A percentile compares a stretch with the other conserved stretches of the same genome.
Evolutionary conservation across 2,113 vertebrate genomes (phyloP).

Genomic region (Callorhinus ursinus): DNA sequence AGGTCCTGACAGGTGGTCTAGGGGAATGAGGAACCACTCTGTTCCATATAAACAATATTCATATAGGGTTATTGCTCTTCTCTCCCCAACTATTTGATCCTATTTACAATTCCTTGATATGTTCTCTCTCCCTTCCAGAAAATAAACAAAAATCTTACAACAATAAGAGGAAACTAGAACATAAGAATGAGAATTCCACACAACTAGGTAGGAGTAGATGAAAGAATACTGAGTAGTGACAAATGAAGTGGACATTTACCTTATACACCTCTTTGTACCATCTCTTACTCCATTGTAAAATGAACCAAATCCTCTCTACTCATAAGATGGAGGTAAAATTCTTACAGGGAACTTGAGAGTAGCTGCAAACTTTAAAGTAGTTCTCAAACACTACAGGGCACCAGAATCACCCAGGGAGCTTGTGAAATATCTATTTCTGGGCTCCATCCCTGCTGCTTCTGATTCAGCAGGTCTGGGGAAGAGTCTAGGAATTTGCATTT

Average conservation of each 20-base stretch:
- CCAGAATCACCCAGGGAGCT: background rate
- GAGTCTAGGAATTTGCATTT: background rate
- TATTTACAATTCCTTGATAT: background rate
- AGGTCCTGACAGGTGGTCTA: background rate
- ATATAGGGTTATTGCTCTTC: background rate
- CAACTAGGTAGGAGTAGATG: background rate
- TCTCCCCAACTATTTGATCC: background rate
- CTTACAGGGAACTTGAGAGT: too few relatives aligned
- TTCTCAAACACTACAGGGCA: background rate
- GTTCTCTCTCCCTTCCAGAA: background rate
- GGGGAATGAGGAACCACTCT: rapidly evolving
- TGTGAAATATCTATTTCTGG: background rate
- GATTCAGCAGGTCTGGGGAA: background rate
- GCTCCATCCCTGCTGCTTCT: background rate
- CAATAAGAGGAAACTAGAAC: background rate
- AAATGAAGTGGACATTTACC: background rate
- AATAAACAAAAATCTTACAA: background rate
- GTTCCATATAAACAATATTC: background rate
- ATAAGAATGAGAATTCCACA: background rate
- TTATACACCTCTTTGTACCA: background rate
- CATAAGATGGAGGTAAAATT: background rate
- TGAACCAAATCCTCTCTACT: background rate
- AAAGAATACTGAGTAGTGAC: background rate
- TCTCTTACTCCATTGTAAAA: background rate
- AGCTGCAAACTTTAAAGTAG: background rate